Base-by-base conservation (phyloP, 2,797 vertebrate genomes). In the Rhynchotus rufescens region DNA sequence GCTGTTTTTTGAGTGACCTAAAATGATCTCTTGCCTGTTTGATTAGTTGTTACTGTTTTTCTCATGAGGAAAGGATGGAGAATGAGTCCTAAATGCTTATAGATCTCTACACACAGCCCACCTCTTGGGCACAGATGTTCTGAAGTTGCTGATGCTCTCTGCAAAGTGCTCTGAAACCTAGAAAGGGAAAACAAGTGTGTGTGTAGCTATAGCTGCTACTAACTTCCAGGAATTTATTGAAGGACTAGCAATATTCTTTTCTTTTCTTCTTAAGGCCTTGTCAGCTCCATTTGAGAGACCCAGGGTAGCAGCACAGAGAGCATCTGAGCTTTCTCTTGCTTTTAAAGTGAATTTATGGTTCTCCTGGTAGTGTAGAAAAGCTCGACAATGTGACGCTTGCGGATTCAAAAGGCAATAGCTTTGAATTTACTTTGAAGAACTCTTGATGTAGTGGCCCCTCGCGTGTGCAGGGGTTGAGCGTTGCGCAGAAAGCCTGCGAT, bases 71-170 rank as follows among this genome's bases (percentile, higher is more conserved):
- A 62, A 28, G 47, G 28, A 20, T 14, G 8, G 72, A 52, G 9
- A 17, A 40, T 19, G 54, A 12, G 21, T 42, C 25, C 14, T 2
- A 11, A 7, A 15, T n/a, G 30, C 17, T 77, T 8, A 0, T 22
- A 54, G 38, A 2, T 73, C 87, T 6, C 6, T 0, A 0, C 45
- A 10, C 6, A 0, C 7, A 12, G 59, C 23, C 30, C 20, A 23
- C 15, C 59, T 76, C 30, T 51, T 40, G 22, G 56, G 26, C 25
- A 15, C 21, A 21, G 36, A 54, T 54, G 8, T 36, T 52, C 32
- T 34, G 22, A 36, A 45, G 36, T 13, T 71, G 8, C 5, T 67
- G 38, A 12, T 72, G 10, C 12, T 59, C 34, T 65, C 34, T 28
- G 32, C 23, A 21, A 52, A 49, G 42, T 30, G 22, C 32, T 68